Evolutionary conservation across 2,113 vertebrate genomes (phyloP).

Genomic region (Hippopotamus amphibius): DNA sequence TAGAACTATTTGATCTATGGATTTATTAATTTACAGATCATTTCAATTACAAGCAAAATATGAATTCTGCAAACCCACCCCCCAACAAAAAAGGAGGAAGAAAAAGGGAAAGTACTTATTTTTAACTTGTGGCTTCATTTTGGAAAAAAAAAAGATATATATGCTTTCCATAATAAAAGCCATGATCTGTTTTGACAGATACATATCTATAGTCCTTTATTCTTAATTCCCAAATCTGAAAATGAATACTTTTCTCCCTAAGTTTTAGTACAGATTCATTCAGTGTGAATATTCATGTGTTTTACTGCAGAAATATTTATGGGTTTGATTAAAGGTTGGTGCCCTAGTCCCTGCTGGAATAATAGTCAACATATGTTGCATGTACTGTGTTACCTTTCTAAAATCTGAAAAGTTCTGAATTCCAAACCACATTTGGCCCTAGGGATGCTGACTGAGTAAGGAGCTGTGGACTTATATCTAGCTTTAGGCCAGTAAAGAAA

Average conservation of each 20-base stretch:
- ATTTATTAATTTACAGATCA: neutral
- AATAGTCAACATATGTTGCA: neutral
- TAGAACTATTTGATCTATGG: neutral
- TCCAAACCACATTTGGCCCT: neutral
- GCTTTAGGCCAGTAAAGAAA: neutral
- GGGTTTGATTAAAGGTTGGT: neutral
- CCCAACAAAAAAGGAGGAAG: neutral
- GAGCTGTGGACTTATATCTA: neutral
- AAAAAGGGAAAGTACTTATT: neutral
- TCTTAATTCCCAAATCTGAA: neutral
- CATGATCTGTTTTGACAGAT: neutral
- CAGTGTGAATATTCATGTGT: neutral
- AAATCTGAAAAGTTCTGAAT: neutral
- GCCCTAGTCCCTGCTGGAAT: neutral
- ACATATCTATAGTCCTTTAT: neutral
- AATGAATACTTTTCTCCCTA: neutral
- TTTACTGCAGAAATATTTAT: neutral
- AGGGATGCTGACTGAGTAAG: neutral
- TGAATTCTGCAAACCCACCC: neutral
- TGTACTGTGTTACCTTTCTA: neutral
- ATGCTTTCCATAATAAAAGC: neutral
- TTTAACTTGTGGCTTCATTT: neutral
- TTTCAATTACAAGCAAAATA: neutral
- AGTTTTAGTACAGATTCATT: neutral
- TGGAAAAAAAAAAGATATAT: neutral